Evolutionary conservation across 2,888 invertebrate genomes (phyloP), one percentile per base, ranked within the genome.

Genomic region (Drosophila infuscata): DNA sequence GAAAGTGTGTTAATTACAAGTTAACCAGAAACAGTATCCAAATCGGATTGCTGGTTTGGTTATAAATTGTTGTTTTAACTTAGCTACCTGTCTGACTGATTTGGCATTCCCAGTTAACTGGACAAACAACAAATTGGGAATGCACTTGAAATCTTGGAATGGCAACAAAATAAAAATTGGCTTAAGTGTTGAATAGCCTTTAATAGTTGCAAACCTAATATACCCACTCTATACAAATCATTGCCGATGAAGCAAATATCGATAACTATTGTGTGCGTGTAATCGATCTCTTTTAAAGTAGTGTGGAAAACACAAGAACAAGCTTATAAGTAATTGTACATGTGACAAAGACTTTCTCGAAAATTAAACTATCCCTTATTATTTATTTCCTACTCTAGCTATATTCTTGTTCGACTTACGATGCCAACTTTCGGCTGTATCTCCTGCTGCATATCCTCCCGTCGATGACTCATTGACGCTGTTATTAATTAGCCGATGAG

Each of bases 361-460:
- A 15, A 52, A 32, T 12, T 33, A 20, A 51, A 17, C 6, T 25
- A 12, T 17, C 29, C 9, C 48, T 29, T 17, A 29, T 15, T 48
- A 20, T 3, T 46, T 20, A 46, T 46, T 7, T 46, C 9, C 17
- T 17, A 49, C 1, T 29, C 5, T 6, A 3, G 3, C 11, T n/a
- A 11, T 12, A 33, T 29, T 36, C 20, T n/a, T 15, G 1, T 1
- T 9, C 17, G 76, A 92, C 90, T 94, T 93, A 94, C 95, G 95
- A 94, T 96, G 96, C 96, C 97, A 97, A 89, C 95, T 96, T 88
- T 97, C 97, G 78, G 96, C 96, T 17, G 69, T 57, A 43, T 88
- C 84, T 7, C 48, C 35, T 5, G 48, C 38, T 41, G 61, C 77
- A 30, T 80, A 82, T n/a, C 48, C 35, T 9, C 48, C 61, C 29